Percentiles rank a stretch among this genome's conserved stretches.
These are phyloP conservation scores for Papilio glaucus DNA, from an alignment of 1,140 invertebrate species.

Conservation along the genomic window DNA sequence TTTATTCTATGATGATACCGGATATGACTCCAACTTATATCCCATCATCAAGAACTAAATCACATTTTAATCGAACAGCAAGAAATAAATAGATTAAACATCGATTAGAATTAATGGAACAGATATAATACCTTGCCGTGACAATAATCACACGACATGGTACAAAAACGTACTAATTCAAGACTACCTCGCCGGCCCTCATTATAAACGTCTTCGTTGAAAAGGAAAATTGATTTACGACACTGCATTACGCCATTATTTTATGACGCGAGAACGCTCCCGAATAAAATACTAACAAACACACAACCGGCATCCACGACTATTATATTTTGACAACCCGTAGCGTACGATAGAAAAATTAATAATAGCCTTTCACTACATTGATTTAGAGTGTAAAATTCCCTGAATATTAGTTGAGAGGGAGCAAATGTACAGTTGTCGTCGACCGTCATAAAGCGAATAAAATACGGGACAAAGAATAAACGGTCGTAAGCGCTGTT, in stretches of 20 bases:
- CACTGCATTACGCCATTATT: slow-evolving; percentile 81
- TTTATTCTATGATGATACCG: not conserved
- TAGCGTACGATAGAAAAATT: slow-evolving; percentile 30
- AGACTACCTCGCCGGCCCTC: slow-evolving; percentile 65
- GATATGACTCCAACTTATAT: not conserved
- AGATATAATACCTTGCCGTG: not conserved
- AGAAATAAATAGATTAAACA: slow-evolving; percentile 6
- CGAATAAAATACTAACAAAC: slow-evolving; percentile 83
- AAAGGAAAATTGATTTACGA: slow-evolving; percentile 80
- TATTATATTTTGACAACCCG: slow-evolving; percentile 66
- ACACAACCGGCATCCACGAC: slow-evolving; percentile 79
- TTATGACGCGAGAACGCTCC: slow-evolving; percentile 79
- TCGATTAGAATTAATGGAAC: not conserved
- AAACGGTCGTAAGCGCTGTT: slow-evolving; percentile 81
- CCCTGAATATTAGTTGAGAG: slow-evolving; percentile 12
- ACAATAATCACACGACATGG: slow-evolving; percentile 56
- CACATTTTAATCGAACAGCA: not conserved
- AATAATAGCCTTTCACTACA: slow-evolving; percentile 24
- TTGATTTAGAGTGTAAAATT: slow-evolving; percentile 49
- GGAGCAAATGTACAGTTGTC: slow-evolving; percentile 48
- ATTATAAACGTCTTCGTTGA: slow-evolving; percentile 76
- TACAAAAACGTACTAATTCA: slow-evolving; percentile 68
- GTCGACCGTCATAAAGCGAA: slow-evolving; percentile 79
- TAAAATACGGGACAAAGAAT: slow-evolving; percentile 83
- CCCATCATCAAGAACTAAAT: not conserved